Evolutionary conservation across 35 echinoderm and acorn worm genomes (phyloP).

Genomic region (Heliocidaris tuberculata): DNA sequence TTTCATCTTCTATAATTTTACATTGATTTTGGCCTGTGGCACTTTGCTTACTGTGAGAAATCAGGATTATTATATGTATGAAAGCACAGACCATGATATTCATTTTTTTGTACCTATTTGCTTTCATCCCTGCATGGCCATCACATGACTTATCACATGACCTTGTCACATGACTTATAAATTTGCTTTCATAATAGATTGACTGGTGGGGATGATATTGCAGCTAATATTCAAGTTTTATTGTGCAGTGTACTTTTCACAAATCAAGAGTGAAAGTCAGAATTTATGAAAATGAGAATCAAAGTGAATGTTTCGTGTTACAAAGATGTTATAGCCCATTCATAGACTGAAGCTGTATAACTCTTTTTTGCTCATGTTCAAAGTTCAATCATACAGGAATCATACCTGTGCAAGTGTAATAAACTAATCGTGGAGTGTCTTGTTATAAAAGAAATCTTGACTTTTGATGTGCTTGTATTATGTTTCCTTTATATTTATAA

Average conservation of each 20-base stretch:
- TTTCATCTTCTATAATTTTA: not conserved
- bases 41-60: not conserved
- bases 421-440: slow-evolving; percentile 3
- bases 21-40: not conserved
- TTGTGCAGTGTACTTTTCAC: not conserved
- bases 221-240: not conserved
- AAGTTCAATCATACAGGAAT: not conserved
- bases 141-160: not conserved
- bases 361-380: not conserved
- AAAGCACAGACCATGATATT: not conserved
- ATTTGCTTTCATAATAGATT: not conserved
- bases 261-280: not conserved
- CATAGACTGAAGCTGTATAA: not conserved
- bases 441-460: not conserved
- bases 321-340: not conserved
- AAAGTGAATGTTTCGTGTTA: not conserved
- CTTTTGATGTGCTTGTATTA: not conserved
- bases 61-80: not conserved
- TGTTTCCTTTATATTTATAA: no score
- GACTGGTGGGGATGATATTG: not conserved
- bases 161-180: not conserved
- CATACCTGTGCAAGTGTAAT: not conserved
- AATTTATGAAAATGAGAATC: not conserved
- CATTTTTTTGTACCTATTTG: not conserved
- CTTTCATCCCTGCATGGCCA: not conserved